Evolutionary conservation across 2,797 vertebrate genomes (phyloP).

Genomic region (Myotis findleyi): DNA sequence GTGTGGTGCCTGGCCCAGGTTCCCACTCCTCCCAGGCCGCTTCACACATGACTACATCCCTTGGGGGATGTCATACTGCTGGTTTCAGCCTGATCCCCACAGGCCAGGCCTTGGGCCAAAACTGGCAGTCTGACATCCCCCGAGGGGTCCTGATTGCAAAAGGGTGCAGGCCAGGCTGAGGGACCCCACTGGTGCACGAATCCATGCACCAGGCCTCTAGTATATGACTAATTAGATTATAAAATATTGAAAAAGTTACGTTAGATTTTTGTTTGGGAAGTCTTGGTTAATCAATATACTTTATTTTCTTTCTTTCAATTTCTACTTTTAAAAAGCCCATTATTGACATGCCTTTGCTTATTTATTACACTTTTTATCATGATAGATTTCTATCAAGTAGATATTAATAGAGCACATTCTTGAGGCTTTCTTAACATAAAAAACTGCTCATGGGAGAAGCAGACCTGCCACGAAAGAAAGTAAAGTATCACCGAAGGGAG

Average conservation of each 20-base stretch:
- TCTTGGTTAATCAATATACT: conserved; percentile 35
- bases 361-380: conserved; percentile 56
- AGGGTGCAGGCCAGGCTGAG: no score
- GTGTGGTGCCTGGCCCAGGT: no score
- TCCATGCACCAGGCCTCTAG: no score
- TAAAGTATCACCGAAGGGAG: background rate
- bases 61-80: no score
- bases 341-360: conserved; percentile 2
- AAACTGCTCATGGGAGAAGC: background rate
- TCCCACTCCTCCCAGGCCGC: no score
- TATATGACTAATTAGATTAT: conserved; percentile 28
- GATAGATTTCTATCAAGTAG: conserved; percentile 57
- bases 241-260: conserved; percentile 54
- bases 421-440: background rate
- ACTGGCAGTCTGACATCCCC: no score
- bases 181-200: no score
- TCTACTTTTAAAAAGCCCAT: conserved; percentile 66
- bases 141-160: no score
- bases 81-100: no score
- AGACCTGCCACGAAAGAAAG: background rate
- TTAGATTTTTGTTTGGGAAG: conserved; percentile 28
- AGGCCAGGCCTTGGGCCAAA: no score
- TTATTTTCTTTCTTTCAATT: conserved; percentile 38
- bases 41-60: no score
- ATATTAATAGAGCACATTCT: conserved; percentile 17